Percentiles rank a stretch among this genome's conserved stretches.
These are phyloP conservation scores for Phortica okadai DNA, from an alignment of 2,888 invertebrate genomes.

Conservation along the genomic window DNA sequence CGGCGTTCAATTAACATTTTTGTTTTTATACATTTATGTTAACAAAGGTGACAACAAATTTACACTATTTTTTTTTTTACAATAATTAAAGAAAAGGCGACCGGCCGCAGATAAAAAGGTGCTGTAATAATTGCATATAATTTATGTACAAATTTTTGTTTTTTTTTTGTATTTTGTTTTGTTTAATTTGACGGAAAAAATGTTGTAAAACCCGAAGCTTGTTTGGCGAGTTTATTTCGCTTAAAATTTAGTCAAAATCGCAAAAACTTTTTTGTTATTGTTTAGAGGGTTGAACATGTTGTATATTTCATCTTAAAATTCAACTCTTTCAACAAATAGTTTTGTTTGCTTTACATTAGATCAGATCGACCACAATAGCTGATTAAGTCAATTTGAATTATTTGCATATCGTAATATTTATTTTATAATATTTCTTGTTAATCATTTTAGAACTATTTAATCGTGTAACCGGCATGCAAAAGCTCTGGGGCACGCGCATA, in stretches of 20 bases:
- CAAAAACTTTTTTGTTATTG: no score
- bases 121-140: constrained; percentile 25
- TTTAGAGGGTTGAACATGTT: not conserved
- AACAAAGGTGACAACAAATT: constrained; percentile 32
- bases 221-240: not conserved
- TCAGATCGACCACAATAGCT: no score
- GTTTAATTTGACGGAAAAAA: not conserved
- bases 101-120: not conserved
- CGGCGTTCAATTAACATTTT: constrained; percentile 14
- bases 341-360: no score
- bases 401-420: not conserved
- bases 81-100: not conserved
- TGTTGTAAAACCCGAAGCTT: not conserved
- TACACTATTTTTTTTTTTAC: constrained; percentile 33
- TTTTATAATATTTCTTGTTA: not conserved
- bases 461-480: constrained; percentile 77
- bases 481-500: constrained; percentile 77
- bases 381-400: not conserved
- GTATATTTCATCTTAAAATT: no score
- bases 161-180: constrained; percentile 34
- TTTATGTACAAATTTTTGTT: constrained; percentile 29
- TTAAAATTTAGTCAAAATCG: not conserved
- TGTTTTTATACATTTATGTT: constrained; percentile 6
- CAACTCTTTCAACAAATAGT: no score
- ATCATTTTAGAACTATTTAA: constrained; percentile 77